These are phyloP conservation scores for Sphenodon punctatus DNA, from an alignment of 2,797 vertebrate species.

Conservation along the genomic window DNA sequence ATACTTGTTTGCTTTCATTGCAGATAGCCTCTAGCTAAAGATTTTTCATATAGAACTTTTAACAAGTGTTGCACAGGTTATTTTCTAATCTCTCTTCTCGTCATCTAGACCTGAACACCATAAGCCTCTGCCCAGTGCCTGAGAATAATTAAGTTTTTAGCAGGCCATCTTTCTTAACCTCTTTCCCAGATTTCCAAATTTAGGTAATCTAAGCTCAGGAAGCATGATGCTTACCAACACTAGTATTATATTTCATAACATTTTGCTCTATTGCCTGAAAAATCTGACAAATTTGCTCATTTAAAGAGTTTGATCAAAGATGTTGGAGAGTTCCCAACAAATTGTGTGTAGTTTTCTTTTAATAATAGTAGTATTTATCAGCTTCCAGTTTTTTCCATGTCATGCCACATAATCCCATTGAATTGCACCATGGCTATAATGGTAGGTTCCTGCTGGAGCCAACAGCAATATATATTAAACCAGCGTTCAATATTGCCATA, in stretches of 20 bases:
- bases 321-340: not conserved
- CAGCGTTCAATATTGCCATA: conserved; percentile 13
- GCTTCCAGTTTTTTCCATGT: not conserved
- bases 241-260: not conserved
- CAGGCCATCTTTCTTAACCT: not conserved
- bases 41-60: no score
- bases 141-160: no score
- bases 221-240: not conserved
- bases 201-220: not conserved
- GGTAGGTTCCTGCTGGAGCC: not conserved
- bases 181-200: not conserved
- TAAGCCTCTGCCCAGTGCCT: not conserved
- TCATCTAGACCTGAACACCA: conserved; percentile 15
- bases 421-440: not conserved
- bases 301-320: no score
- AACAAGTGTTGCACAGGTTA: not conserved
- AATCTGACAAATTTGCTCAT: conserved; percentile 33
- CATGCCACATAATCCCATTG: not conserved
- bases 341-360: conserved; percentile 10
- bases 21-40: no score
- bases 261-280: not conserved
- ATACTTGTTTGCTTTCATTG: no score
- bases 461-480: no score
- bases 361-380: not conserved
- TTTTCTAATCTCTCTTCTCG: conserved; percentile 26